Conservation (phyloP, 2,888 invertebrate genomes). For the Tetragonisca angustula region DNA sequence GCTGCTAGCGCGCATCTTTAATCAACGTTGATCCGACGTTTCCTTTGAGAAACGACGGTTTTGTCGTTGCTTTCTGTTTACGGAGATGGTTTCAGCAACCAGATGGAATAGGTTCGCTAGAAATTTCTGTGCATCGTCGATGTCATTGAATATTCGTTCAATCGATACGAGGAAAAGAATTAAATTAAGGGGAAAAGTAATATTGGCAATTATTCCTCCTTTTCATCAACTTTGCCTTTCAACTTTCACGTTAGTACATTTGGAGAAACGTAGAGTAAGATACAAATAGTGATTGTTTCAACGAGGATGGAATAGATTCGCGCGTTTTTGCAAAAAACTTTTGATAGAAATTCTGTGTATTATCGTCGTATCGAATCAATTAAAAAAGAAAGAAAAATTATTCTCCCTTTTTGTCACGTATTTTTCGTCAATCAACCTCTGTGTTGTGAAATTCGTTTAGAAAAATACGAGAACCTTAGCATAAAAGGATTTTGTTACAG, state of each 20-base stretch:
- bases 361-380: too few species aligned
- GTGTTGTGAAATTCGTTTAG: too few species aligned
- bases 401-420: neutral
- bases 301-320: too few species aligned
- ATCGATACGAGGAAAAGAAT: neutral
- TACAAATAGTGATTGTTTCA: too few species aligned
- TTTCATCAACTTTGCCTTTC: neutral
- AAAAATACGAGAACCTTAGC: neutral
- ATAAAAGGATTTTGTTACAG: too few species aligned
- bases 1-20: constrained; percentile 41
- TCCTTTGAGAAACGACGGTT: constrained; percentile 28
- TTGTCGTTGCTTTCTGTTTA: constrained; percentile 33
- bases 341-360: too few species aligned
- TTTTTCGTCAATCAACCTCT: too few species aligned
- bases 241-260: too few species aligned
- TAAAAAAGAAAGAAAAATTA: too few species aligned
- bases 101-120: constrained; percentile 1
- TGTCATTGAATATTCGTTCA: neutral
- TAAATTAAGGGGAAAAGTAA: neutral
- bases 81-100: constrained; percentile 11
- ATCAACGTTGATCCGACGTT: constrained; percentile 28
- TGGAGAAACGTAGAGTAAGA: too few species aligned
- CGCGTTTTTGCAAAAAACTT: too few species aligned
- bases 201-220: neutral
- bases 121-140: neutral